These are phyloP conservation scores for Cecidostiba fungosa DNA, from an alignment of 2,888 invertebrate species.

Conservation along the genomic window DNA sequence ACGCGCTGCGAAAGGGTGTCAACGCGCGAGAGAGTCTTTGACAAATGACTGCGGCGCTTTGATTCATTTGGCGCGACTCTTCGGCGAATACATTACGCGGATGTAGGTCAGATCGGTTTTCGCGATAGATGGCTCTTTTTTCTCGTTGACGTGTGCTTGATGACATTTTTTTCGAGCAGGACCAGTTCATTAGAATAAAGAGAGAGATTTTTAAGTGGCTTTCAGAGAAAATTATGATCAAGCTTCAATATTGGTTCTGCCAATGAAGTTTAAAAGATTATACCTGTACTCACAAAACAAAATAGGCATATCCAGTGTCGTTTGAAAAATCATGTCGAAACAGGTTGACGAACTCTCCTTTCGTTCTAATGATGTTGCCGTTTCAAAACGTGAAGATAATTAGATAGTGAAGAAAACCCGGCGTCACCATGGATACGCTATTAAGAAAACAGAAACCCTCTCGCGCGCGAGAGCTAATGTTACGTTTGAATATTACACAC, in stretches of 20 bases:
- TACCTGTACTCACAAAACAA: background rate
- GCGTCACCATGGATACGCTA: background rate
- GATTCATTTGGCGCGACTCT: constrained; percentile 1
- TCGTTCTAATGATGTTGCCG: background rate
- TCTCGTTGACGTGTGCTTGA: background rate
- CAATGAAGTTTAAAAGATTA: background rate
- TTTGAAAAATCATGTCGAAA: background rate
- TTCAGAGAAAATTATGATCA: background rate
- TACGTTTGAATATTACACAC: background rate
- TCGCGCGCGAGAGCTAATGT: background rate
- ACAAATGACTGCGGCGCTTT: constrained; percentile 16
- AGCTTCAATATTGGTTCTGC: background rate
- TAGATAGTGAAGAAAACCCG: background rate
- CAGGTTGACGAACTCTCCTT: background rate
- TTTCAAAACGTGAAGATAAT: background rate
- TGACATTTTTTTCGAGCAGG: background rate
- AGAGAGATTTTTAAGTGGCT: background rate
- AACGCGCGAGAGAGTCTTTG: constrained; percentile 1
- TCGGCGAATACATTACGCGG: background rate
- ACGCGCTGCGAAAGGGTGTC: background rate
- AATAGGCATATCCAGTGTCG: background rate
- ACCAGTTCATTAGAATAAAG: background rate
- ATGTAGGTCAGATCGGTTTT: constrained; percentile 5
- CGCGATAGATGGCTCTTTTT: background rate
- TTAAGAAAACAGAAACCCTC: background rate